Evolutionary conservation across 1,140 invertebrate species (phyloP), one percentile per base, ranked within the genome.

Genomic region (Colletes gigas): DNA sequence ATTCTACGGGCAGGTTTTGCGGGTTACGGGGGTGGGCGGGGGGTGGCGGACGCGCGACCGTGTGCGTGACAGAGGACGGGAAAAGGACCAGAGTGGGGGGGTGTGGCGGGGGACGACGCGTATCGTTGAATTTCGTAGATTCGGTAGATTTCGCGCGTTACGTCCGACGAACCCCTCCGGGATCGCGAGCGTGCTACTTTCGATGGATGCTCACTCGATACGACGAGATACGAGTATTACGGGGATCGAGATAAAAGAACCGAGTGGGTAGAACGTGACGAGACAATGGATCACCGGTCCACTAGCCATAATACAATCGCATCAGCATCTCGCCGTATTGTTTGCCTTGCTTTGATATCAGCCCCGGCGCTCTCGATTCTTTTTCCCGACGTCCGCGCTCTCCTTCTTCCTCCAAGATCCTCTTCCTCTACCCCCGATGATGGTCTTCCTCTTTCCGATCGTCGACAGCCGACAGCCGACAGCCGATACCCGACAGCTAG

Each of bases 281-380:
- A 93, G 92, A 93, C 93, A 93, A 93, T 93, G 89, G 93, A 92
- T 92, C 90, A 89, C 85, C 89, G 89, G 92, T 89, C 91, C 91
- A 92, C 92, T 91, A 93, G 91, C 89, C 89, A 92, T 93, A 91
- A 93, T 93, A 93, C 92, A 93, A 93, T 93, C 93, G 92, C 93
- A 93, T 93, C 93, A 93, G 93, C 93, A 93, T 93, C 92, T 93
- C 92, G 89, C 87, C 83, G 87, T 91, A 92, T 93, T 92, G 92
- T 92, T 91, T 91, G 89, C 82, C 87, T 90, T 76, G 91, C 92
- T 93, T 93, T 93, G 91, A 92, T 93, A 92, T 92, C 92, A 87
- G 88, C 88, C 88, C 87, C 88, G 83, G 86, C 90, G 83, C 85
- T 83, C 78, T 87, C 89, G 80, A 85, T 87, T 83, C 80, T 81